These are phyloP conservation scores for Stratiomys singularior DNA, from an alignment of 2,888 invertebrate species.

Conservation along the genomic window DNA sequence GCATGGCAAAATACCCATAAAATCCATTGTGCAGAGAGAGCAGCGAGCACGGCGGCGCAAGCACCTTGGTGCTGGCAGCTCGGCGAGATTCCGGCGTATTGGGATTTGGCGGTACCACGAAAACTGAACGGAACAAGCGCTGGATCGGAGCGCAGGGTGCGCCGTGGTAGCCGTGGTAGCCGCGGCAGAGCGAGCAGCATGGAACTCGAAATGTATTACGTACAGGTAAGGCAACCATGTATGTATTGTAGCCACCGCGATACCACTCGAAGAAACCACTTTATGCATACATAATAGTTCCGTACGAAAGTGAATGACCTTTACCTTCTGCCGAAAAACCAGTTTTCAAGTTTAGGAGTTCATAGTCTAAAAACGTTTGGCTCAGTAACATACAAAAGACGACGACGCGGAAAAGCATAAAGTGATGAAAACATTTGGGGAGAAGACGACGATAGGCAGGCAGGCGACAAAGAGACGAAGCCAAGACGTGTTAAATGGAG, in stretches of 20 bases:
- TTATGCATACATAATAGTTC: slow-evolving; percentile 53
- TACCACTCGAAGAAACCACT: slow-evolving; percentile 17
- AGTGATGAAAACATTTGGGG: background rate
- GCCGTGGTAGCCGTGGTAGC: too few relatives aligned
- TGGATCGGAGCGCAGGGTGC: background rate
- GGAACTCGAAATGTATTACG: too few relatives aligned
- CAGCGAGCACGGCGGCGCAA: background rate
- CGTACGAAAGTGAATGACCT: slow-evolving; percentile 66
- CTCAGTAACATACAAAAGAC: slow-evolving; percentile 50
- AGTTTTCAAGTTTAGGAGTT: slow-evolving; percentile 51
- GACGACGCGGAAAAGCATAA: slow-evolving; percentile 30
- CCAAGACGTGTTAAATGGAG: background rate
- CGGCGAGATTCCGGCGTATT: background rate
- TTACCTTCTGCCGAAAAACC: slow-evolving; percentile 65
- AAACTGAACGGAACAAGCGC: background rate
- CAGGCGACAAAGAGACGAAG: background rate
- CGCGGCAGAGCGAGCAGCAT: too few relatives aligned
- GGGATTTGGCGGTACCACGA: background rate
- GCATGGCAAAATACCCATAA: background rate
- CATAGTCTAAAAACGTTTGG: slow-evolving; percentile 47
- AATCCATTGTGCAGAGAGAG: background rate
- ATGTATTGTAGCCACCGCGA: slow-evolving; percentile 7
- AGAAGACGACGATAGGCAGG: background rate
- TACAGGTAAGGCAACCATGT: background rate
- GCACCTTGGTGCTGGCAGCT: background rate